Conservation (phyloP, 2,888 invertebrate species). For the Lissocephala sabroskyi region DNA sequence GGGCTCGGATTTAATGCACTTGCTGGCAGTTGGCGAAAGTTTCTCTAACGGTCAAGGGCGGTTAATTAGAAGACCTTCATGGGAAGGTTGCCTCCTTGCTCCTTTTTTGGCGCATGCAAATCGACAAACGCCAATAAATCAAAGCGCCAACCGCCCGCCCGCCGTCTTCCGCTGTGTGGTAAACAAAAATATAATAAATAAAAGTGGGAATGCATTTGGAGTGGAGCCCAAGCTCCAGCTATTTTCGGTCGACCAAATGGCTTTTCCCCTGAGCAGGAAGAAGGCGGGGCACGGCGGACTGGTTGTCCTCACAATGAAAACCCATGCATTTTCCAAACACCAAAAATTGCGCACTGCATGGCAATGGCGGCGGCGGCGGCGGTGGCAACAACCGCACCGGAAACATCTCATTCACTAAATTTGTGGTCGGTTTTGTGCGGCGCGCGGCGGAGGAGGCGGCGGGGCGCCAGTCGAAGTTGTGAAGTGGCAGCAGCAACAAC, state of each 20-base stretch:
- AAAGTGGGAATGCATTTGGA: slow-evolving; percentile 34
- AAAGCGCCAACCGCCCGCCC: slow-evolving; percentile 1
- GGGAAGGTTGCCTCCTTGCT: too few relatives aligned
- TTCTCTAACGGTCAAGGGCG: too few relatives aligned
- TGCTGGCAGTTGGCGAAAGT: too few relatives aligned
- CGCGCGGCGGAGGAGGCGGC: slow-evolving; percentile 19
- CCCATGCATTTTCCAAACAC: slow-evolving; percentile 65
- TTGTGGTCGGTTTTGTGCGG: slow-evolving; percentile 59
- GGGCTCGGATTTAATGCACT: slow-evolving; percentile 40
- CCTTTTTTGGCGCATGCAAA: not conserved
- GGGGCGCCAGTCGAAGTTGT: slow-evolving; percentile 55
- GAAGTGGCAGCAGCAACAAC: slow-evolving; percentile 41
- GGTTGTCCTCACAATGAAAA: slow-evolving; percentile 63
- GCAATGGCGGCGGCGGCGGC: slow-evolving; percentile 13
- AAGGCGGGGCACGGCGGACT: too few relatives aligned
- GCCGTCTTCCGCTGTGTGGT: not conserved
- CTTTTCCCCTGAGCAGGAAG: too few relatives aligned
- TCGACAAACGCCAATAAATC: slow-evolving; percentile 60
- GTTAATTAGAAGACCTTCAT: too few relatives aligned
- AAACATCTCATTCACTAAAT: slow-evolving; percentile 68
- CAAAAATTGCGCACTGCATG: slow-evolving; percentile 60
- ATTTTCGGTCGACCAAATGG: too few relatives aligned
- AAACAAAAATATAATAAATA: slow-evolving; percentile 6
- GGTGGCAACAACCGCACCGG: slow-evolving; percentile 57
- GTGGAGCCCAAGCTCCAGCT: slow-evolving; percentile 24